Evolutionary conservation across 2,888 invertebrate species (phyloP), one percentile per base, ranked within the genome.

Genomic region (Lysandra coridon): DNA sequence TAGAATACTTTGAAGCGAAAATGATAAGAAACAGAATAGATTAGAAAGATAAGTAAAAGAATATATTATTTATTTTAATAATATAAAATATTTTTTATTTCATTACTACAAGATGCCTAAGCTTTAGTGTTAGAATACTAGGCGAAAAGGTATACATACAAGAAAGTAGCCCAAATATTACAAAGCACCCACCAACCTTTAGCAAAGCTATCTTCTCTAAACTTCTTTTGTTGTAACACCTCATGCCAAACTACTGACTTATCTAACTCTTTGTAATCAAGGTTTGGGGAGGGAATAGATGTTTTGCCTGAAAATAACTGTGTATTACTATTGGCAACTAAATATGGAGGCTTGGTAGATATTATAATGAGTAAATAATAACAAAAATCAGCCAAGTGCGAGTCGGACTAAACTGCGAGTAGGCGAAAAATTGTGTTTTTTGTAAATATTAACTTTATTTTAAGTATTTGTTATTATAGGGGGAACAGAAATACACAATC

Each of bases 201-300:
- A 90, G 87, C 90, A 84, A 92, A 89, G 89, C 90, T 83, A 83
- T 90, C 87, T 83, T 87, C 88, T 85, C 87, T 88, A 84, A 85
- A 84, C 83, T 82, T 86, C 86, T 90, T 92, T 87, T 91, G 90
- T 80, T 87, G 90, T 85, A 93, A 87, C 75, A 94, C 88, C 80
- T 93, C 92, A 82, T 87, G 89, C 94, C 94, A 94, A 91, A 94
- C 92, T 92, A 94, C 92, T 81, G 94, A 94, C 83, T 90, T 92
- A 92, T 94, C 94, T 94, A 94, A 92, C 85, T 94, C 93, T 90
- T 87, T 93, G 88, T 94, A 94, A 81, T 88, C 87, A 83, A 88
- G 84, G 87, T 91, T 93, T 85, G 93, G 92, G 86, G 92, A 92
- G 83, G 89, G 88, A 81, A 89, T 85, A 86, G 89, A 87, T 84